These are phyloP conservation scores for Rotaria magnacalcarata DNA, from an alignment of 2,888 invertebrate genomes.

Conservation along the genomic window DNA sequence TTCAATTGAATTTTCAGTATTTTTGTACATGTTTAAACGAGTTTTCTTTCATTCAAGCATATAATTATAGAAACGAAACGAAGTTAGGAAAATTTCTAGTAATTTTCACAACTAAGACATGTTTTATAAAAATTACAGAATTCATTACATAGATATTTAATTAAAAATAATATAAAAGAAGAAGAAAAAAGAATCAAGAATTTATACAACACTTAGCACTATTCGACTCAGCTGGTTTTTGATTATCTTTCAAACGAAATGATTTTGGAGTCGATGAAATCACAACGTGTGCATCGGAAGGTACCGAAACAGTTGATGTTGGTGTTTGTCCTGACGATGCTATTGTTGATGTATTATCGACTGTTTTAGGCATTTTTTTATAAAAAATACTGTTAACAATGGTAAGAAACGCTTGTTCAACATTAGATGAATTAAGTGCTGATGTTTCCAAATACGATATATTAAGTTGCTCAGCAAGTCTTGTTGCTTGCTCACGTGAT, in stretches of 20 bases:
- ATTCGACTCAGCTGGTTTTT: background rate
- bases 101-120: too few relatives aligned
- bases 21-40: background rate
- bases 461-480: constrained; percentile 32
- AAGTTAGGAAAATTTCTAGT: too few relatives aligned
- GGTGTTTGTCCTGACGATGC: background rate
- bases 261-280: background rate
- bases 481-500: constrained; percentile 37
- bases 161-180: background rate
- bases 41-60: background rate
- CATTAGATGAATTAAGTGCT: constrained; percentile 26
- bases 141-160: background rate
- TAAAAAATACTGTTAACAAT: background rate
- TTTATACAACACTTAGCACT: background rate
- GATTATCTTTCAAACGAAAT: background rate
- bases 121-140: too few relatives aligned
- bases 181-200: background rate
- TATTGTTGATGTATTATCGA: background rate
- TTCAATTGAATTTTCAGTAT: background rate
- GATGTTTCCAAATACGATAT: constrained; percentile 45
- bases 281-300: background rate
- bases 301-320: background rate
- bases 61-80: too few relatives aligned
- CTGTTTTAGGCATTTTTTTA: background rate
- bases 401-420: constrained; percentile 9